These are phyloP conservation scores for Takifugu bimaculatus DNA, from an alignment of 2,113 vertebrate genomes.

Conservation along the genomic window DNA sequence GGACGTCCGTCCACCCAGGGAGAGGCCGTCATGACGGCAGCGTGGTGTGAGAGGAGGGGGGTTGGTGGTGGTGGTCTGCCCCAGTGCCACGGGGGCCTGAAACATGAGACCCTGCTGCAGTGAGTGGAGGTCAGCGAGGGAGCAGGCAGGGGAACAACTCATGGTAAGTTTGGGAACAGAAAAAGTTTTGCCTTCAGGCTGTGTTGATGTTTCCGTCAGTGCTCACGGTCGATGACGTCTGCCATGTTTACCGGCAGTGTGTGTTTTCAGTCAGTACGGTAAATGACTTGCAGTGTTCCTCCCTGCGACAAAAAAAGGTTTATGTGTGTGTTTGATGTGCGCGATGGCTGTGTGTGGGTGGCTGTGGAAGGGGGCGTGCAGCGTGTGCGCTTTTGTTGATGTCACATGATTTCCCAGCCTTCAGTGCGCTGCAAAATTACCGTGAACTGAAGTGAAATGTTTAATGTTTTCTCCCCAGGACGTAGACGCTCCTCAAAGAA, in stretches of 20 bases:
- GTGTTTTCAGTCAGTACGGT: conserved; percentile 41
- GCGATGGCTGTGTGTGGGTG: conserved; percentile 44
- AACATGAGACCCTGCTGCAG: conserved; percentile 62
- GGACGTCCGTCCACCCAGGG: conserved; percentile 47
- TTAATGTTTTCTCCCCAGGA: too few species aligned
- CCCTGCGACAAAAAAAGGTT: conserved; percentile 33
- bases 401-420: conserved; percentile 66
- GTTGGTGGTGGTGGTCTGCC: conserved; percentile 36
- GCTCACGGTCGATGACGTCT: conserved; percentile 46
- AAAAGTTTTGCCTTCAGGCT: neutral
- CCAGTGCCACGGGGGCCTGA: conserved; percentile 51
- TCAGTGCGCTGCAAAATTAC: conserved; percentile 48
- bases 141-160: conserved; percentile 57
- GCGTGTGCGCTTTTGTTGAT: conserved; percentile 61
- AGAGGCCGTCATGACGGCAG: conserved; percentile 67
- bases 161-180: conserved; percentile 48
- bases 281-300: conserved; percentile 57
- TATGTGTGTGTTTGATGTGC: conserved; percentile 50
- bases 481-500: neutral
- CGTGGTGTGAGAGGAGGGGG: conserved; percentile 63
- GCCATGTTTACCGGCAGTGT: conserved; percentile 59
- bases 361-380: conserved; percentile 16
- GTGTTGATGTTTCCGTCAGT: conserved; percentile 51
- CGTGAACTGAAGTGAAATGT: too few species aligned
- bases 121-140: conserved; percentile 49